Conservation (phyloP, 2,113 vertebrate species). For the Phylloscopus trochilus region DNA sequence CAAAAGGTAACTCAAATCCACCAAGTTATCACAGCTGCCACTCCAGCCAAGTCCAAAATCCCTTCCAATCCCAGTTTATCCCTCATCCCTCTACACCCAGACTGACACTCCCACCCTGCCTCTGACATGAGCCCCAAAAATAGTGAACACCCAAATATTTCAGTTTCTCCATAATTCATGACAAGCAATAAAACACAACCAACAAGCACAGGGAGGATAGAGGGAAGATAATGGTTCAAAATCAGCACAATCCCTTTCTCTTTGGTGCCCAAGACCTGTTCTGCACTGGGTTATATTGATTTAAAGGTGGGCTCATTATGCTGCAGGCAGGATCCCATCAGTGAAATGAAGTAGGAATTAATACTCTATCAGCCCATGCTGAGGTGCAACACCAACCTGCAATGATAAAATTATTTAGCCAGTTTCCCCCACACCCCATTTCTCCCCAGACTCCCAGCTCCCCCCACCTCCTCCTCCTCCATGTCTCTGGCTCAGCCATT, state of each 20-base stretch:
- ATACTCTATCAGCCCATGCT: background rate
- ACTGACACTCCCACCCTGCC: background rate
- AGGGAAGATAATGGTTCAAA: background rate
- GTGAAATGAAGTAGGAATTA: background rate
- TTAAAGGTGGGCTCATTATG: background rate
- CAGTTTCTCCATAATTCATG: background rate
- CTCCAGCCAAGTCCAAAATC: background rate
- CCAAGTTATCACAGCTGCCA: background rate
- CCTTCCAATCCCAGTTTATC: background rate
- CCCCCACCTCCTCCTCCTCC: background rate
- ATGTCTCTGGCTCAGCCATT: background rate
- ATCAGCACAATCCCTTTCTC: background rate
- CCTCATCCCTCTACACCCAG: background rate
- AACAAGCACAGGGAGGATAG: background rate
- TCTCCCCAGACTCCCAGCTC: background rate
- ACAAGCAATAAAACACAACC: background rate
- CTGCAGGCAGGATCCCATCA: background rate
- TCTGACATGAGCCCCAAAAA: fast-evolving
- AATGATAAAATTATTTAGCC: background rate
- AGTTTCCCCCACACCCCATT: background rate
- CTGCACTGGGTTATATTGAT: background rate
- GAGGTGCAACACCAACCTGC: background rate
- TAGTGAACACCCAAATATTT: background rate
- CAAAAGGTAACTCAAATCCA: background rate
- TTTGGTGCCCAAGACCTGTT: background rate